phyloP scores from a whole-genome alignment of 2,888 invertebrate genomes.

The Eugnorisma glareosa region DNA sequence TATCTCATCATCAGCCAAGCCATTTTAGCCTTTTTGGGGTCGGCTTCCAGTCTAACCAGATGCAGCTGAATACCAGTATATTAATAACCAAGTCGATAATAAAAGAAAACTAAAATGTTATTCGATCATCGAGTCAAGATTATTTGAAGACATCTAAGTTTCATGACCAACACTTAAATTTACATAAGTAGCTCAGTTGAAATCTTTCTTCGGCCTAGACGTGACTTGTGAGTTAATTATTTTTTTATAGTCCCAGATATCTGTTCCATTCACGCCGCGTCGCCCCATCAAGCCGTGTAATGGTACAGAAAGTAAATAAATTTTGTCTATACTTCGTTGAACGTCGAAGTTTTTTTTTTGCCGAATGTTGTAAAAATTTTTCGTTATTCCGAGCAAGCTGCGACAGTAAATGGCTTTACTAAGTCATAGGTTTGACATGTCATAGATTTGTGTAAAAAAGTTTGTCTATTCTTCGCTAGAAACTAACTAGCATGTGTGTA shows the following conservation, averaged over 20 bases:
- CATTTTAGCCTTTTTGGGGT: too few species aligned
- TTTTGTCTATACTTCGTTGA: slow-evolving; percentile 57
- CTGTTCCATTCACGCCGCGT: slow-evolving; percentile 59
- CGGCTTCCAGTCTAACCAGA: too few species aligned
- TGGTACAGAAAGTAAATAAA: slow-evolving; percentile 73
- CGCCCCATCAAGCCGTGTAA: slow-evolving; percentile 69
- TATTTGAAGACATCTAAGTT: slow-evolving; percentile 20
- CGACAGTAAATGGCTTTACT: slow-evolving; percentile 17
- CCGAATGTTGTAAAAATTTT: slow-evolving; percentile 52
- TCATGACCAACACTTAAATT: slow-evolving; percentile 35
- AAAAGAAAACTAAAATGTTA: neutral
- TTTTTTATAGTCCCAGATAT: slow-evolving; percentile 39
- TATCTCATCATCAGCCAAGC: too few species aligned
- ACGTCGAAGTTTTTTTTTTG: slow-evolving; percentile 37
- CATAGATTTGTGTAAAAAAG: neutral
- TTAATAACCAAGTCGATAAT: neutral
- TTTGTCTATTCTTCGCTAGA: neutral
- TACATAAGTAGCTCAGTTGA: slow-evolving; percentile 34
- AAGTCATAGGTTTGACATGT: neutral
- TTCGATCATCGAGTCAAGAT: neutral
- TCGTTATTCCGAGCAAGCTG: slow-evolving; percentile 54
- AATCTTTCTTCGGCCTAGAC: slow-evolving; percentile 58
- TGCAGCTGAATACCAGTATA: too few species aligned
- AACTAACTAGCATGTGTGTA: neutral
- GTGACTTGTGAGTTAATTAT: slow-evolving; percentile 64